Base-by-base conservation (phyloP, 1,140 invertebrate species). In the Diorhabda elongata region DNA sequence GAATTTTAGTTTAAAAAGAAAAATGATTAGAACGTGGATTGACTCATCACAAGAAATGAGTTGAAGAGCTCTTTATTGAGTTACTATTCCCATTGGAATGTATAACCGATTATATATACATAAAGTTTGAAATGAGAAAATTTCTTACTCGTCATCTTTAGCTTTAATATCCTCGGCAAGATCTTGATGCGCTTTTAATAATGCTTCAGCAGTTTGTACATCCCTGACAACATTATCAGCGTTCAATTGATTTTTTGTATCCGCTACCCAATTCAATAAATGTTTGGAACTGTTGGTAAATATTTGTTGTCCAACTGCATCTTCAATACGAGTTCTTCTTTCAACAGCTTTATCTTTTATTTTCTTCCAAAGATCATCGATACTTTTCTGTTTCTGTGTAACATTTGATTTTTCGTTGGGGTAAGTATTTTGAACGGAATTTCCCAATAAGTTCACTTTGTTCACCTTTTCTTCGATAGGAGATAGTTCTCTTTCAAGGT, bases 271-370 rank as follows among this genome's bases (percentile, higher is more conserved):
- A 41, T 86, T 86, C 2, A 94, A 80, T 41, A 95, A 79, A 67
- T 90, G 92, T 79, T 93, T 94, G 3, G 91, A 89, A 73, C 87
- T 91, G 76, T 93, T 94, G 75, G 92, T 92, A 80, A 99, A 98
- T 73, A 98, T 94, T 81, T 98, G 94, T 75, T 94, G 90, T 0
- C 96, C 96, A 6, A 98, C 94, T 8, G 95, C 94, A 79, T 95
- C 93, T 81, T 98, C 94, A 6, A 98, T 85, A 65, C 93, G 81
- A 0, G 88, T 87, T 69, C 93, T 85, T 41, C 95, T 83, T 62
- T 95, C 91, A 7, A 87, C 85, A 2, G 95, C 94, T 77, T 95
- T 95, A 3, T 87, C 88, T 80, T 92, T 87, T 45, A 98, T 91
- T 78, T 93, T 87, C 68, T 91, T 88, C 96, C 97, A 98, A 73